Percentiles rank a stretch among this genome's conserved stretches.
Conservation (phyloP, 1,140 invertebrate genomes). For the Penaeus chinensis region DNA sequence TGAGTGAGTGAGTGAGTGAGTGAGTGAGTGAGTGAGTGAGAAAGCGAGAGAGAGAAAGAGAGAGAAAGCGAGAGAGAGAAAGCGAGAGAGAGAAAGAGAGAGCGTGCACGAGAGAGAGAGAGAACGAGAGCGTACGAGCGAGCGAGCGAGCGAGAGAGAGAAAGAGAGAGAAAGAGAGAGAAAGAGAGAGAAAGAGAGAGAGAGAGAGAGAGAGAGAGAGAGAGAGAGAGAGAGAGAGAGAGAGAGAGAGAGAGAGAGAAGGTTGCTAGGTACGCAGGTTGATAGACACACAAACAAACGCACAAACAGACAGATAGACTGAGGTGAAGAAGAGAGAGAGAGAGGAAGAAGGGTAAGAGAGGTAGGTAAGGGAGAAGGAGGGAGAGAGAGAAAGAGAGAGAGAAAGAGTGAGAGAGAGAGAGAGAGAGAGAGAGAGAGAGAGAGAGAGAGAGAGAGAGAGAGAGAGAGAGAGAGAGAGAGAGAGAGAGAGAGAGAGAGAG, state of each 20-base stretch:
- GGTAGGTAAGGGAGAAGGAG: background rate
- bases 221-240: background rate
- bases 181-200: background rate
- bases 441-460: background rate
- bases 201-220: too few species aligned
- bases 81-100: too few species aligned
- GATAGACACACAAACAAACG: background rate
- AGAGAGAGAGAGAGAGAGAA: background rate
- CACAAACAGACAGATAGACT: background rate
- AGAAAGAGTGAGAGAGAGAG: too few species aligned
- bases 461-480: background rate
- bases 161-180: background rate
- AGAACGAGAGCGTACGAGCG: background rate
- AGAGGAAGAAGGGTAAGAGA: too few species aligned
- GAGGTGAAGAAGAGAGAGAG: background rate
- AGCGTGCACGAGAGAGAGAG: background rate
- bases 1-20: too few species aligned
- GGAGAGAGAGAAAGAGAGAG: background rate
- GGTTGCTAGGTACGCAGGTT: background rate
- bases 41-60: too few species aligned
- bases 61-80: too few species aligned
- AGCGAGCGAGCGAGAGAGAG: background rate
- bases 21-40: too few species aligned
- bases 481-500: background rate
- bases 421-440: conserved; percentile 6